These are phyloP conservation scores for Crocodylus rhombifer DNA, from an alignment of 2,797 vertebrate genomes.

Conservation along the genomic window DNA sequence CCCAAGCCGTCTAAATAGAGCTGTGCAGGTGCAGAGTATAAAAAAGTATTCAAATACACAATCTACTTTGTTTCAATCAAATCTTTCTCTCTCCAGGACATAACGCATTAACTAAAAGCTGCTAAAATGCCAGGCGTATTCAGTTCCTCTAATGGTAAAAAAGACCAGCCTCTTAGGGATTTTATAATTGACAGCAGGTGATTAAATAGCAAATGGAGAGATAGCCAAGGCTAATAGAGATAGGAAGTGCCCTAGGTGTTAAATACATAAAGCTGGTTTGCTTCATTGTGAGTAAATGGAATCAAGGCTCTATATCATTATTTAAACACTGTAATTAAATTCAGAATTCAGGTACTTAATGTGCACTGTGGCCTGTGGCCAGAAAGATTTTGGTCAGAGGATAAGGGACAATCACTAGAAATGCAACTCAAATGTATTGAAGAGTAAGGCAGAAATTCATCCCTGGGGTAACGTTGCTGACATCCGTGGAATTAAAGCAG, in stretches of 20 bases:
- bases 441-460: slow-evolving; percentile 46
- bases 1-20: neutral
- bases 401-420: slow-evolving; percentile 1
- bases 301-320: slow-evolving; percentile 68
- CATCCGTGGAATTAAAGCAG: neutral
- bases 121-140: slow-evolving; percentile 3
- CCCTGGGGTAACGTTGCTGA: slow-evolving; percentile 10
- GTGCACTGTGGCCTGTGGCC: slow-evolving; percentile 41
- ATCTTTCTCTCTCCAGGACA: slow-evolving; percentile 22
- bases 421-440: neutral
- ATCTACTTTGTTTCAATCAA: slow-evolving; percentile 27
- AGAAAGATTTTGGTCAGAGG: slow-evolving; percentile 19
- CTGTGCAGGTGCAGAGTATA: neutral
- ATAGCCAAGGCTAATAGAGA: neutral
- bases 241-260: slow-evolving; percentile 59
- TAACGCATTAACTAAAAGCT: slow-evolving; percentile 44
- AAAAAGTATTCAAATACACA: neutral
- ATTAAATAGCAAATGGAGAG: slow-evolving; percentile 49
- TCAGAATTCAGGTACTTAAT: slow-evolving; percentile 65
- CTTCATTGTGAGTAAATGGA: slow-evolving; percentile 56
- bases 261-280: slow-evolving; percentile 64
- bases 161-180: slow-evolving; percentile 43
- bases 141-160: slow-evolving; percentile 37
- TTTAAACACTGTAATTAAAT: slow-evolving; percentile 69
- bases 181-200: slow-evolving; percentile 66